Evolutionary conservation across 1,140 invertebrate species (phyloP), one percentile per base, ranked within the genome.

Genomic region (Zaprionus capensis): DNA sequence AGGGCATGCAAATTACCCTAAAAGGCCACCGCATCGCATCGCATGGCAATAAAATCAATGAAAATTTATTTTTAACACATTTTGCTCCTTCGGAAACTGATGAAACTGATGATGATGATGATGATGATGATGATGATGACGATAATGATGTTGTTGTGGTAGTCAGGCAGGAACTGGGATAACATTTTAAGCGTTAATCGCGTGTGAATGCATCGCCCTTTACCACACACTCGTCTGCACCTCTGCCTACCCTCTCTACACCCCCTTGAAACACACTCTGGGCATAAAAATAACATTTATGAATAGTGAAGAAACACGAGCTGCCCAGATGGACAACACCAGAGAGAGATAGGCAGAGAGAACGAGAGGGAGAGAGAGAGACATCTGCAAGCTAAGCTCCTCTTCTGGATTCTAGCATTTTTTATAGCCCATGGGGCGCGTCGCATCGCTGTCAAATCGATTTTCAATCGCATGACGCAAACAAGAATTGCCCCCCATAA

Each of bases 1-100:
- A 78, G 73, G 73, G 76, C 76, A 76, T 78, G 76, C 67, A 71
- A 78, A 76, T 76, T 71, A 78, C 61, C 62, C n/a, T 51, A 66
- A 78, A 78, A 78, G 76, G 73, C 76, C 76, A 78, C 22, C 53
- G 56, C 71, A 71, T 15, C 71, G 44, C 55, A 59, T 22, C 62
- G 11, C 66, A 68, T 3, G 44, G 34, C 55, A 65, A 56, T 34
- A 75, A 75, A 75, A 78, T 76, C 76, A 78, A 78, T 76, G 76
- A 65, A 68, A 69, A 64, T 75, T 11, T 78, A 78, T 78, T 78
- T 78, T 75, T 78, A 78, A 78, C 51, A 78, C 44, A 55, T 55
- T 44, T 71, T 17, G 14, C 63, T 63, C 34, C 67, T 12, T 61
- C 62, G 55, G 71, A 67, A 67, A 71, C 46, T 64, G 20, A 55